Base-by-base conservation (phyloP, 2,113 vertebrate genomes). In the Pseudolaguvia tuberculata region DNA sequence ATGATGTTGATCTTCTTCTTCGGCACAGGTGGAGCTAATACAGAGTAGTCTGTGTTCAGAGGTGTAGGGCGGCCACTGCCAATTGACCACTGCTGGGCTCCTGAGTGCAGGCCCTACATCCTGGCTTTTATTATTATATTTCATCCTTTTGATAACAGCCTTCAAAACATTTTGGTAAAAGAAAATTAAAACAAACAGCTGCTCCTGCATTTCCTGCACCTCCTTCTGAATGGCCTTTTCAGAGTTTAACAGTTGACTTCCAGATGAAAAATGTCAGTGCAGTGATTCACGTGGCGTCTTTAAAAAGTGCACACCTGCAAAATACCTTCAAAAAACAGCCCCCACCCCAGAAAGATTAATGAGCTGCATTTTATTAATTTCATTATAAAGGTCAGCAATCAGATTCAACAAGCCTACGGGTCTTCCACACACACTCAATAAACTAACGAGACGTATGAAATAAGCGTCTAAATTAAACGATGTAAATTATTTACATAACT, bases 341-440 rank as follows among this genome's bases (percentile, higher is more conserved):
- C 31, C 66, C 61, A 21, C 29, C 51, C 48, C 45, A 31, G 29
- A n/a, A 65, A 77, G 79, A 80, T 77, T 70, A 73, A 80, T 70
- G 27, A 77, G 50, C 62, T 39, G 25, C 39, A 61, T 70, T 81
- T 27, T n/a, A 78, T 78, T 81, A 35, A 65, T 65, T 78, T 71
- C 56, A 72, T 71, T 78, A 25, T 25, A 78, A 81, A 81, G 79
- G 79, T 70, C 79, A 80, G 57, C 29, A 6, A 63, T 70, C 25
- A 56, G 70, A 23, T 50, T 23, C 50, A 47, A 17, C 27, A 35
- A 51, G 42, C 20, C 25, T 48, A 73, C 61, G 52, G 25, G 39
- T 70, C 42, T 47, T n/a, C n/a, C n/a, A n/a, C 25, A 42, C 51
- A 52, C 25, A 12, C 29, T 9, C 3, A 6, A 35, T 4, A 31